Percentiles rank a stretch among this genome's conserved stretches.
Evolutionary conservation across 1,140 invertebrate genomes (phyloP).

Genomic region (Bactericera cockerelli): DNA sequence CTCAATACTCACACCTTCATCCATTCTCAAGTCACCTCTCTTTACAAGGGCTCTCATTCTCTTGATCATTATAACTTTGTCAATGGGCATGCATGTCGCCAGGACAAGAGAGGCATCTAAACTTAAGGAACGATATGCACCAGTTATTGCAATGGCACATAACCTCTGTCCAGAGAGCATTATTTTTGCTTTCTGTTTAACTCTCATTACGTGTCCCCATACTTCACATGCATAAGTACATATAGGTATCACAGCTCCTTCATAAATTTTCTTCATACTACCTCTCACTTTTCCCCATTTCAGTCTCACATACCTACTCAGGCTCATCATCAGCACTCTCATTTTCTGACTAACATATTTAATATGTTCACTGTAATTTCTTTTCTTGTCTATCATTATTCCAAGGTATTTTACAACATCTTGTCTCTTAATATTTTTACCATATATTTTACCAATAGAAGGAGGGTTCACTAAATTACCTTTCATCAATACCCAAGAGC

Average conservation of each 20-base stretch:
- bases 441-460: background rate
- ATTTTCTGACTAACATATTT: background rate
- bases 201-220: background rate
- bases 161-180: slow-evolving; percentile 2
- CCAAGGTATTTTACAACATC: background rate
- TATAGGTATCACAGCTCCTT: background rate
- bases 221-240: slow-evolving; percentile 4
- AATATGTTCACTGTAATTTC: background rate
- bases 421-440: background rate
- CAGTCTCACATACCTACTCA: background rate
- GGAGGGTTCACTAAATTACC: background rate
- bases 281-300: background rate
- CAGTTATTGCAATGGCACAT: background rate
- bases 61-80: background rate
- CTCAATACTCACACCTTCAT: background rate
- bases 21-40: background rate
- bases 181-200: background rate
- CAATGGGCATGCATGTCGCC: background rate
- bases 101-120: background rate
- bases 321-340: background rate
- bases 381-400: background rate
- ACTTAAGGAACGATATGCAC: background rate
- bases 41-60: slow-evolving; percentile 3
- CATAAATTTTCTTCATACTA: slow-evolving; percentile 1
- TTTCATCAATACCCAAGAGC: background rate